A percentile compares a stretch with the other conserved stretches of the same genome.
phyloP scores from a whole-genome alignment of 2,797 vertebrate species.

The Enteromius fasciolatus region DNA sequence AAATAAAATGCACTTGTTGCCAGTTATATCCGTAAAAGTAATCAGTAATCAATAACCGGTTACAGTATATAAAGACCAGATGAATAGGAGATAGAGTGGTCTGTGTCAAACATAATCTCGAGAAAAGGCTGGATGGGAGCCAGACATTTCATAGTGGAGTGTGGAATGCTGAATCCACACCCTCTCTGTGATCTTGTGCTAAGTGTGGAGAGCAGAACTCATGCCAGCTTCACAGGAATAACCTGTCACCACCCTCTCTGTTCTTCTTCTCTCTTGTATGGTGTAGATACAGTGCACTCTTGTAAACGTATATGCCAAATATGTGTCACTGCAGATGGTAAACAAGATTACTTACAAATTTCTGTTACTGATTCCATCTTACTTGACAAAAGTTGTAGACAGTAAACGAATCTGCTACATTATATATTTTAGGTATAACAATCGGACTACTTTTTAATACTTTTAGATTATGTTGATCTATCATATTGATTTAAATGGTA shows the following conservation, averaged over 20 bases:
- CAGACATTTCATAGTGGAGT: slow-evolving; percentile 32
- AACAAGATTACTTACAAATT: background rate
- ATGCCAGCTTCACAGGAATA: slow-evolving; percentile 17
- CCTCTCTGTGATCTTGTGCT: slow-evolving; percentile 41
- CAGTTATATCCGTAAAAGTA: background rate
- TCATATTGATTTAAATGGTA: background rate
- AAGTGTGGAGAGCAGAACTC: slow-evolving; percentile 1
- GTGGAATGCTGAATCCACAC: slow-evolving; percentile 41
- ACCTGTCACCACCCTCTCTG: slow-evolving; percentile 24
- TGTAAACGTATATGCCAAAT: background rate
- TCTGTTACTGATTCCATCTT: background rate
- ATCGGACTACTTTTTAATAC: background rate
- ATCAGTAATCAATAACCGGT: slow-evolving; percentile 6
- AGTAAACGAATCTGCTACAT: background rate
- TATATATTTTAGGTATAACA: background rate
- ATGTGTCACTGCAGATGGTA: slow-evolving; percentile 1
- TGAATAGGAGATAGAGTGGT: background rate
- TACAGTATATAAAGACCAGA: slow-evolving; percentile 10
- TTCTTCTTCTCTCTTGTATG: background rate
- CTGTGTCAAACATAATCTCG: slow-evolving; percentile 8
- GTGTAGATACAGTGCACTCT: background rate
- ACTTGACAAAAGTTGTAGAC: background rate
- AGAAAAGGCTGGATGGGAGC: slow-evolving; percentile 16
- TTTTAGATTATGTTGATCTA: background rate
- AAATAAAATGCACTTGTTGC: background rate